Percentiles rank a stretch among this genome's conserved stretches.
phyloP scores from a whole-genome alignment of 1,140 invertebrate species.

The Lysiphlebus fabarum region DNA sequence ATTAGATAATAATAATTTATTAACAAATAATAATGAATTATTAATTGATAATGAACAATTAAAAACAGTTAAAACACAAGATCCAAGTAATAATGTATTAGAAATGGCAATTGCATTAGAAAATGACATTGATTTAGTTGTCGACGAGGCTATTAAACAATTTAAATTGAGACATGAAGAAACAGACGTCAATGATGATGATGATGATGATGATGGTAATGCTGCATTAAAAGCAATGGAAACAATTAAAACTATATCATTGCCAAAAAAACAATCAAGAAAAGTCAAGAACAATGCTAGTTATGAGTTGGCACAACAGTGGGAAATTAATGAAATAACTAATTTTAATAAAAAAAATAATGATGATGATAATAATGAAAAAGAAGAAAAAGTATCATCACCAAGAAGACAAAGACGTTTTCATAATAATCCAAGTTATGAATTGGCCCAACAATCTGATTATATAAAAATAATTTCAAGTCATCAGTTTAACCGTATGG shows the following conservation, averaged over 20 bases:
- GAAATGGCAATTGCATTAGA: conserved; percentile 44
- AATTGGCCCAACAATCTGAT: conserved; percentile 48
- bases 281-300: conserved; percentile 47
- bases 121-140: conserved; percentile 41
- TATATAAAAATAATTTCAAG: conserved; percentile 35
- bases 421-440: conserved; percentile 51
- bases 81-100: conserved; percentile 40
- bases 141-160: conserved; percentile 41
- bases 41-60: conserved; percentile 14
- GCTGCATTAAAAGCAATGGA: conserved; percentile 24
- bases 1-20: not conserved
- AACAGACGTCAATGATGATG: not conserved
- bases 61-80: conserved; percentile 50
- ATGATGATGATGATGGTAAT: conserved; percentile 20
- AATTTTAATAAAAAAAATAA: conserved; percentile 19
- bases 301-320: conserved; percentile 48
- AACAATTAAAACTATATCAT: conserved; percentile 24
- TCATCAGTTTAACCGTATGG: conserved; percentile 43
- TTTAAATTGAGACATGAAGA: conserved; percentile 35
- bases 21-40: not conserved
- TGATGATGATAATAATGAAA: conserved; percentile 10
- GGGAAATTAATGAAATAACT: conserved; percentile 37
- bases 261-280: conserved; percentile 19
- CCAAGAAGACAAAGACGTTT: conserved; percentile 26
- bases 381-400: not conserved